These are phyloP conservation scores for Tetragonula carbonaria DNA, from an alignment of 2,888 invertebrate species.

Conservation along the genomic window DNA sequence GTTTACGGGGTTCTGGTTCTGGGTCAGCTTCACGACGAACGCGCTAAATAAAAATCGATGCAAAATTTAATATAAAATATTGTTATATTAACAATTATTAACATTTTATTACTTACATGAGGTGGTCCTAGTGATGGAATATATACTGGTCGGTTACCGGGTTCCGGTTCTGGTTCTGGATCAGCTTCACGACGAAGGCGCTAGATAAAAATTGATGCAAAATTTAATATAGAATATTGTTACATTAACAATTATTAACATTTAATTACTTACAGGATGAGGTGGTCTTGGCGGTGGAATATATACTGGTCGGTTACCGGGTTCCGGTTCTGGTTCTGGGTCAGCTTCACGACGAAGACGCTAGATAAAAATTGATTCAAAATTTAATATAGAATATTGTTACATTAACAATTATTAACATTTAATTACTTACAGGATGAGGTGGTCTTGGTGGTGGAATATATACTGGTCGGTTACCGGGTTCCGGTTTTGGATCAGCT, in stretches of 20 bases:
- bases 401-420: neutral
- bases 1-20: conserved; percentile 20
- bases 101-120: conserved; percentile 5
- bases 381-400: neutral
- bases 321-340: conserved; percentile 11
- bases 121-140: conserved; percentile 48
- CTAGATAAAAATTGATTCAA: neutral
- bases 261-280: conserved; percentile 37
- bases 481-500: conserved; percentile 14
- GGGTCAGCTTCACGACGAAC: conserved; percentile 38
- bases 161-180: conserved; percentile 9
- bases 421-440: conserved; percentile 37
- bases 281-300: conserved; percentile 28
- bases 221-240: neutral
- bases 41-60: neutral
- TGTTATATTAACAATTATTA: neutral
- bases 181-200: conserved; percentile 38
- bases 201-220: neutral
- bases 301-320: neutral
- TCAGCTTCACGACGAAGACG: conserved; percentile 38
- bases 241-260: neutral
- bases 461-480: neutral
- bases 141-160: neutral
- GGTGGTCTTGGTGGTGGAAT: conserved; percentile 28
- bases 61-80: neutral